Base-by-base conservation (phyloP, 2,797 vertebrate species). In the Poecile montanus region DNA sequence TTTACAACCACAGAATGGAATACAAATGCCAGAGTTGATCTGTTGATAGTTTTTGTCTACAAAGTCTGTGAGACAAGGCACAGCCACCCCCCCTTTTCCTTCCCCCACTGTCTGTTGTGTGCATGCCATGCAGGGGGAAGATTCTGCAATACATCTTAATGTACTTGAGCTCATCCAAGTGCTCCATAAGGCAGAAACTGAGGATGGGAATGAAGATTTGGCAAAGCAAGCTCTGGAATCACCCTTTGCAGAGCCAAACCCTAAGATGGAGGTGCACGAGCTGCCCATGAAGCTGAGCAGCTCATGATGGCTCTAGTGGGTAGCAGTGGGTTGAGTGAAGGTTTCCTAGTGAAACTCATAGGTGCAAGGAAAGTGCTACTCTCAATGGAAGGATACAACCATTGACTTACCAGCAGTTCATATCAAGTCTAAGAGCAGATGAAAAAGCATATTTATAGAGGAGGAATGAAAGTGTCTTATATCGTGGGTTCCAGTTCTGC, bases 1-100 rank as follows among this genome's bases (percentile, higher is more conserved):
- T 96, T 91, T 73, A 58, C 27, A 88, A 44, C 32, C 48, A 56
- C 63, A 63, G 60, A 91, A 70, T 62, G 40, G 75, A 74, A 70
- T 51, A 36, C 3, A 82, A 79, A 81, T 73, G 36, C n/a, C 32
- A 40, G 48, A 68, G 45, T 11, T 83, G 75, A 79, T 67, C 13
- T 8, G 36, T 15, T 83, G 45, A 73, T 48, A 22, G 4, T 51
- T 73, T 66, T 76, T 76, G 62, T 34, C 40, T 62, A 42, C 29
- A 60, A 85, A 63, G 34, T 36, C 57, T 76, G 30, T 44, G 62
- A 66, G 51, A 75, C 22, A 63, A 7, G 30, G 27, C 72, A 60
- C 25, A 80, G 40, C 22, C 40, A 74, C 45, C 9, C 87, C 16
- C 15, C 10, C 27, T 88, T 62, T 66, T 42, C 44, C 32, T 66